These are phyloP conservation scores for Gallinago undulata DNA, from an alignment of 2,113 vertebrate genomes.

Conservation along the genomic window DNA sequence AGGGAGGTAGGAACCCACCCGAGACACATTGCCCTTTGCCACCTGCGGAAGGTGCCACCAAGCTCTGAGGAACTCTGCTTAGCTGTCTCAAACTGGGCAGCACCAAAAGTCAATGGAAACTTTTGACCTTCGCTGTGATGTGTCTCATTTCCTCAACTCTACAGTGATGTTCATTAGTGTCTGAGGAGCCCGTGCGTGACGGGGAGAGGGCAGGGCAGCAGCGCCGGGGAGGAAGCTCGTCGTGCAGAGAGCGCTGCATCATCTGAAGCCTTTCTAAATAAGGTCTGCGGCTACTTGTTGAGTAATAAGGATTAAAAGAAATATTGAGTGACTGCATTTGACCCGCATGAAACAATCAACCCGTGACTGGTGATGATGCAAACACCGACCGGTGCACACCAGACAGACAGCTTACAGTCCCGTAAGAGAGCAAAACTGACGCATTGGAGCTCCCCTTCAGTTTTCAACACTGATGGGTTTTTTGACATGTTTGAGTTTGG, in stretches of 20 bases:
- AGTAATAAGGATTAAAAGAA: neutral
- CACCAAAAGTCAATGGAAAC: constrained; percentile 31
- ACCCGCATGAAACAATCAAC: neutral
- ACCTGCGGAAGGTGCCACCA: neutral
- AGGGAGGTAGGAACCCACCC: neutral
- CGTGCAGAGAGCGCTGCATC: neutral
- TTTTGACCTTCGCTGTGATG: constrained; percentile 42
- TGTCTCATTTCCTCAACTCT: constrained; percentile 45
- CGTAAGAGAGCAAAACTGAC: neutral
- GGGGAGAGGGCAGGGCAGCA: neutral
- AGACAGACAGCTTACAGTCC: neutral
- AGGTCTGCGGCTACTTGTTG: neutral
- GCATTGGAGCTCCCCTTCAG: neutral
- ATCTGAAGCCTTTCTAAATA: neutral
- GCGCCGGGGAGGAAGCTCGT: neutral
- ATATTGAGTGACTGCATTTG: rapidly evolving
- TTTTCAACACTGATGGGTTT: neutral
- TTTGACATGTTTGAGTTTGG: neutral
- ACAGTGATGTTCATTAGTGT: neutral
- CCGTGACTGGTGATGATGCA: neutral
- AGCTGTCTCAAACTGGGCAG: constrained; percentile 10
- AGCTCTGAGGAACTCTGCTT: neutral
- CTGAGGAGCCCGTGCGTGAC: rapidly evolving
- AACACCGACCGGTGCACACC: neutral
- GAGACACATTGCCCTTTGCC: neutral